phyloP scores from a whole-genome alignment of 2,797 vertebrate genomes.

The Xenopus petersii region DNA sequence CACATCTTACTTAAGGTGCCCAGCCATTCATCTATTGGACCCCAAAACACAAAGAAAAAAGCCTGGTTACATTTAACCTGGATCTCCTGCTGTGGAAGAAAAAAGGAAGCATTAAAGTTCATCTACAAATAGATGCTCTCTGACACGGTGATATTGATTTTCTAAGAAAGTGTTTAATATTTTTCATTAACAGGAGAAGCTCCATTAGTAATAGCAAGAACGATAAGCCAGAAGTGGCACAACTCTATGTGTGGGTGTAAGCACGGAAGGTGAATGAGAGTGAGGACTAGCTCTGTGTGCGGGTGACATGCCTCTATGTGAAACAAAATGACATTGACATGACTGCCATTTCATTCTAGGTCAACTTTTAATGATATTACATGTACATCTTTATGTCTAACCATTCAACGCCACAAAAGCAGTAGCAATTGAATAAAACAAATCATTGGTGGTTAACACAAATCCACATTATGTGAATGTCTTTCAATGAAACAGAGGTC shows the following conservation, averaged over 20 bases:
- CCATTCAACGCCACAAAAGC: too few relatives aligned
- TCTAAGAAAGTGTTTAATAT: constrained; percentile 54
- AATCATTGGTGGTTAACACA: too few relatives aligned
- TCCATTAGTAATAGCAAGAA: constrained; percentile 23
- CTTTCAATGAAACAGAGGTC: too few relatives aligned
- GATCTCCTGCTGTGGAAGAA: constrained; percentile 66
- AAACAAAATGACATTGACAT: background rate
- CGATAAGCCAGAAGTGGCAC: constrained; percentile 3
- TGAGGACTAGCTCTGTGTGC: background rate
- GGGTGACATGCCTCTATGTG: background rate
- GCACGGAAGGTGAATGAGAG: background rate
- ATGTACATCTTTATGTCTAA: too few relatives aligned
- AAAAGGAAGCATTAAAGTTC: constrained; percentile 69
- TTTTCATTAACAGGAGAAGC: constrained; percentile 37
- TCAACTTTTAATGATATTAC: background rate
- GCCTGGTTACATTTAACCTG: constrained; percentile 63
- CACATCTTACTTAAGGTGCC: constrained; percentile 70
- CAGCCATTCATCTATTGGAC: constrained; percentile 70
- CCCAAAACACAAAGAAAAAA: constrained; percentile 68
- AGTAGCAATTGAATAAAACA: too few relatives aligned
- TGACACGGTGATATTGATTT: constrained; percentile 66
- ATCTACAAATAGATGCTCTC: constrained; percentile 70
- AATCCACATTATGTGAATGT: too few relatives aligned
- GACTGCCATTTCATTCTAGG: background rate
- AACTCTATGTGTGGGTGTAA: background rate